These are phyloP conservation scores for Apeira syringaria DNA, from an alignment of 2,888 invertebrate species.

Conservation along the genomic window DNA sequence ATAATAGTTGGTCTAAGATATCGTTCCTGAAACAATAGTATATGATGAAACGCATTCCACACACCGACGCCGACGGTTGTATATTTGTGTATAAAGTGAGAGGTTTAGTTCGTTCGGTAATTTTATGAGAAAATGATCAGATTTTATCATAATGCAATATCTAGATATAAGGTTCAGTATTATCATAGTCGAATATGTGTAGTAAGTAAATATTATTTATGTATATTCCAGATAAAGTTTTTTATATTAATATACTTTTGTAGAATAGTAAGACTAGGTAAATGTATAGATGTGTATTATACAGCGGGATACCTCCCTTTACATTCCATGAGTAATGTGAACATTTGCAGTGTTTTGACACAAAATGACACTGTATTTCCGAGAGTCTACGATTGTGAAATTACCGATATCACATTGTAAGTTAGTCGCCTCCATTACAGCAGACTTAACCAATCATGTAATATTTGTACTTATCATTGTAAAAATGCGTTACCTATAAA, in stretches of 20 bases:
- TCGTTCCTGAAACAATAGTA: slow-evolving; percentile 25
- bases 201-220: slow-evolving; percentile 72
- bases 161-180: slow-evolving; percentile 78
- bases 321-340: too few species aligned
- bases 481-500: slow-evolving; percentile 69
- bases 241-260: slow-evolving; percentile 54
- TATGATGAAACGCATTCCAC: slow-evolving; percentile 63
- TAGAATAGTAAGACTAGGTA: slow-evolving; percentile 37
- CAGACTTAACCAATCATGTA: slow-evolving; percentile 3
- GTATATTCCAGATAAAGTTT: slow-evolving; percentile 67
- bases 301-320: slow-evolving; percentile 42
- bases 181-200: slow-evolving; percentile 75
- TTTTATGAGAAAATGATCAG: slow-evolving; percentile 77
- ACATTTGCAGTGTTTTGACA: too few species aligned
- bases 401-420: too few species aligned
- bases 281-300: slow-evolving; percentile 65
- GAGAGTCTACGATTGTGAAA: too few species aligned
- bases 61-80: slow-evolving; percentile 52
- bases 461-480: slow-evolving; percentile 44
- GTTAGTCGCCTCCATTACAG: too few species aligned
- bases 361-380: too few species aligned
- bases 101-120: slow-evolving; percentile 51
- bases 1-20: too few species aligned
- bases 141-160: slow-evolving; percentile 83
- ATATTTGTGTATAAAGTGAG: slow-evolving; percentile 70